Conservation (phyloP, 2,113 vertebrate genomes). For the Trichechus manatus region DNA sequence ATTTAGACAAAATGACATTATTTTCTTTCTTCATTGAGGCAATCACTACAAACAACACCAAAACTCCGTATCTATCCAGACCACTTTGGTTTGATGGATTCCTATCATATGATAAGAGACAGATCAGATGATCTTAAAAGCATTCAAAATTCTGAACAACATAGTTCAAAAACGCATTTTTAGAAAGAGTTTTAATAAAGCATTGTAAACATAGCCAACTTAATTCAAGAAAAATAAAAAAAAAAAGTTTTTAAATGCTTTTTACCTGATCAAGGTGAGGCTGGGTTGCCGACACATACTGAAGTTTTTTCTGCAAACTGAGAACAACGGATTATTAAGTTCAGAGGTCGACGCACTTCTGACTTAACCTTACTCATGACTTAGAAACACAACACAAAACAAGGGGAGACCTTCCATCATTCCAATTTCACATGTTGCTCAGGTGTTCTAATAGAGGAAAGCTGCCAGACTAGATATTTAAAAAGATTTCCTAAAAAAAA, state of each 20-base stretch:
- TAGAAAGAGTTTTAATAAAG: conserved; percentile 24
- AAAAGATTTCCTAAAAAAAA: conserved; percentile 27
- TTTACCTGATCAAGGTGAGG: conserved; percentile 97
- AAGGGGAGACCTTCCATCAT: background rate
- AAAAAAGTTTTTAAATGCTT: background rate
- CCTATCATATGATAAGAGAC: background rate
- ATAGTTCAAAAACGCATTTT: conserved; percentile 47
- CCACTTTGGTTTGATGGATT: conserved; percentile 22
- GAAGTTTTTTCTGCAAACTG: conserved; percentile 94
- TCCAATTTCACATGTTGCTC: conserved; percentile 8
- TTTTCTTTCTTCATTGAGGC: conserved; percentile 13
- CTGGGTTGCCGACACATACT: conserved; percentile 87
- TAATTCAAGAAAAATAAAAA: background rate
- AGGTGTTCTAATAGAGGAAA: conserved; percentile 52
- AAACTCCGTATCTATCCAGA: background rate
- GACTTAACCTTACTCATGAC: background rate
- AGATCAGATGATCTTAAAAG: background rate
- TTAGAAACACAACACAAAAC: conserved; percentile 20
- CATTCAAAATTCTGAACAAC: conserved; percentile 22
- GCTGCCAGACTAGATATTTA: background rate
- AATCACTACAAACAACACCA: conserved; percentile 7
- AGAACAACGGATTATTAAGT: conserved; percentile 70
- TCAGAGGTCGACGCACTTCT: conserved; percentile 29
- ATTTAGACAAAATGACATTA: conserved; percentile 22
- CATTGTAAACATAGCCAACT: background rate